Conservation (phyloP, 2,113 vertebrate species). For the Cavia porcellus region DNA sequence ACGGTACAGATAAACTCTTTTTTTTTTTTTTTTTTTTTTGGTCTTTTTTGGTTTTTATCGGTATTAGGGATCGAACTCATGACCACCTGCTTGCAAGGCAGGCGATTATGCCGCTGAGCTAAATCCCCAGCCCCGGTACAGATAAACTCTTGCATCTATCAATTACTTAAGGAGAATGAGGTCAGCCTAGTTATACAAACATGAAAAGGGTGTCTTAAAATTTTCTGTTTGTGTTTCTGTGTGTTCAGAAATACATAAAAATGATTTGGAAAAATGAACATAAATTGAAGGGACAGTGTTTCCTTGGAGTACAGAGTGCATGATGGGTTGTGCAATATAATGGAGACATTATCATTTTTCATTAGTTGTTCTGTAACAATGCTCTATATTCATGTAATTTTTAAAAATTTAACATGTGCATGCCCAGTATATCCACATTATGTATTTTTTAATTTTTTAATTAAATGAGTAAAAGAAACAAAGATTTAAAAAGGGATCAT, state of each 20-base stretch:
- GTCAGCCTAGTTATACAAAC: background rate
- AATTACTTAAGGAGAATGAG: constrained; percentile 28
- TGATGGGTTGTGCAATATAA: background rate
- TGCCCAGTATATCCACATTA: background rate
- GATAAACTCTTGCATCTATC: background rate
- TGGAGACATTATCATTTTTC: background rate
- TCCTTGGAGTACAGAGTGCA: background rate
- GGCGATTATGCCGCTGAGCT: no score
- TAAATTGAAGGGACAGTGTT: background rate
- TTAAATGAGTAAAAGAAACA: constrained; percentile 44
- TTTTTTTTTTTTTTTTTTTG: no score
- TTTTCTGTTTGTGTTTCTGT: background rate
- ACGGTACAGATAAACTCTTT: background rate
- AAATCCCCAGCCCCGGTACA: background rate
- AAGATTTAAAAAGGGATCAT: constrained; percentile 7
- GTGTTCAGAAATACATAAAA: background rate
- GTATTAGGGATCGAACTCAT: no score
- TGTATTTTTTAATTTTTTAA: background rate
- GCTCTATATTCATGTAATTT: background rate
- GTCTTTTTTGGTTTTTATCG: no score
- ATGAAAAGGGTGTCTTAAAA: background rate
- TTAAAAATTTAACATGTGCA: background rate
- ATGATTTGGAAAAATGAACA: background rate
- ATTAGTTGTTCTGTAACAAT: background rate
- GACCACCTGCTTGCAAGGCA: no score